Evolutionary conservation across 1,140 invertebrate genomes (phyloP).

Genomic region (Alviniconcha marisindica): DNA sequence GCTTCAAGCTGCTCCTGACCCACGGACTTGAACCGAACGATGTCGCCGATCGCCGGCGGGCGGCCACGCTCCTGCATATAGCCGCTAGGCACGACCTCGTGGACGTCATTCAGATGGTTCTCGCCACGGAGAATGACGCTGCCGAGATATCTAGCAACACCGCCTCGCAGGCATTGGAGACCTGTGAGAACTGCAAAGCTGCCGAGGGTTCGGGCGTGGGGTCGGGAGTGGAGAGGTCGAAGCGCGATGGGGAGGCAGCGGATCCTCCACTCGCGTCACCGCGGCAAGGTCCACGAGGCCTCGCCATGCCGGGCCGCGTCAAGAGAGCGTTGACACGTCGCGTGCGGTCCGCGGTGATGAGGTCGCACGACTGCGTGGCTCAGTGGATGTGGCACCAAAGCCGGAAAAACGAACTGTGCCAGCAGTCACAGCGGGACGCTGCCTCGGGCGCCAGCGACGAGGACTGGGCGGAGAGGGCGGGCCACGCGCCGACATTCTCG

Average conservation of each 20-base stretch:
- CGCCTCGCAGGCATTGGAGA: neutral
- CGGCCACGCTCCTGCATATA: conserved; percentile 36
- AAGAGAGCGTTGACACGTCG: neutral
- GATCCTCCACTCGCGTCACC: too few species aligned
- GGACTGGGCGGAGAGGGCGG: neutral
- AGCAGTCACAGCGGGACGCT: neutral
- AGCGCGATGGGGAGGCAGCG: too few species aligned
- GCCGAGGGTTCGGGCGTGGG: too few species aligned
- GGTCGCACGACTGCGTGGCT: conserved; percentile 1
- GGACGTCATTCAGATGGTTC: conserved; percentile 29
- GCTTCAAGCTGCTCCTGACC: conserved; percentile 4
- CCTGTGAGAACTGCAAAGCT: neutral
- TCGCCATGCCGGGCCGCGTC: neutral
- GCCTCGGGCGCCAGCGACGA: neutral
- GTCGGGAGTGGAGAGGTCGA: too few species aligned
- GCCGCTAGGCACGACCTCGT: conserved; percentile 30
- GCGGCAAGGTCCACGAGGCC: neutral
- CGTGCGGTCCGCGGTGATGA: neutral
- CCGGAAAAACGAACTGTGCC: neutral
- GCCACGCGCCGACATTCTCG: too few species aligned
- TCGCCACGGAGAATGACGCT: neutral
- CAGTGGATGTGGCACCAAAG: neutral
- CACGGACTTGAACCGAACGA: conserved; percentile 18
- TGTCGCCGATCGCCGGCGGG: conserved; percentile 31
- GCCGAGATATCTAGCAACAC: neutral